Evolutionary conservation across 2,888 invertebrate species (phyloP), one percentile per base, ranked within the genome.

Genomic region (Rapana venosa): DNA sequence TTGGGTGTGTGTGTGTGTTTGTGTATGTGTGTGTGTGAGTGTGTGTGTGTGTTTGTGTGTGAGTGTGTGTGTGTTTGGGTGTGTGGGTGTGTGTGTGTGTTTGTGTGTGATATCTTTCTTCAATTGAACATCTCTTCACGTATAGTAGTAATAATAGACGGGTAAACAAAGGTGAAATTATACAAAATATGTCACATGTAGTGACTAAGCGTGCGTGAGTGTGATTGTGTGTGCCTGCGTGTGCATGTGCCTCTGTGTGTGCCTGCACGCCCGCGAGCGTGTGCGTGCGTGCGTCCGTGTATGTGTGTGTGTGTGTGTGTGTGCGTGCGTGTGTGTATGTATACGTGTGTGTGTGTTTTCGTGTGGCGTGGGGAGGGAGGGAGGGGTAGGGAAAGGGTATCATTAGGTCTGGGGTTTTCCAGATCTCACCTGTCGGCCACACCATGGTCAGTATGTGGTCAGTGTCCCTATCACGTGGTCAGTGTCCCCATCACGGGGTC

Each of bases 301-400:
- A 30, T 30, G 77, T 77, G 77, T 77, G 77, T 77, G 77, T 77
- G 77, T 77, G 77, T 77, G 77, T 77, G 77, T 77, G 77, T 77
- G 77, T 77, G 77, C n/a, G 77, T 77, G 77, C n/a, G 77, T 77
- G 77, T 77, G 77, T 77, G 77, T 77, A 30, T 77, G 77, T 30
- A 30, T 30, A 30, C n/a, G 66, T 66, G 66, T 66, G 66, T 66
- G 66, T 66, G 66, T 66, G 66, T 66, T 4, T 66, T 17, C 26
- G 66, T 74, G 66, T 66, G 22, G 66, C 2, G 66, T 15, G 26
- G 1, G 61, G 61, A 61, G 58, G 20, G 61, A 4, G 61, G 61
- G 6, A 20, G 20, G 61, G 61, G 61, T 17, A 61, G 61, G 20
- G 61, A 61, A 61, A 13, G 61, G 15, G 22, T 20, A 47, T 47